Evolutionary conservation across 2,113 vertebrate genomes (phyloP).

Genomic region (Rhizomys pruinosus): DNA sequence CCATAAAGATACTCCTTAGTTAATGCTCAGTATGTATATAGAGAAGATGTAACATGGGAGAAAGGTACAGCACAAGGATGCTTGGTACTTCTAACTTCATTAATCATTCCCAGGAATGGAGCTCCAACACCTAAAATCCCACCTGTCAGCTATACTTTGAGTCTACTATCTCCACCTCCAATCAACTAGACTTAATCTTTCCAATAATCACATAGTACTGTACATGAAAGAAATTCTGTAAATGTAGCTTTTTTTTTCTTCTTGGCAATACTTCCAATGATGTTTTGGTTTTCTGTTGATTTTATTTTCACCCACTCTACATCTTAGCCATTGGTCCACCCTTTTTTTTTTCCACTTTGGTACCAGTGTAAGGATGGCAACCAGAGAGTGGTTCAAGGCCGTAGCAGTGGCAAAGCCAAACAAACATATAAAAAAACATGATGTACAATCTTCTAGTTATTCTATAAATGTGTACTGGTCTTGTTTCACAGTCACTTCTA

Average conservation of each 20-base stretch:
- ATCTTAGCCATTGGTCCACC: background rate
- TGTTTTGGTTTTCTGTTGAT: background rate
- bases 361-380: conserved; percentile 19
- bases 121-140: background rate
- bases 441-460: background rate
- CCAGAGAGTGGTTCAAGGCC: background rate
- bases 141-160: background rate
- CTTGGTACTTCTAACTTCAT: background rate
- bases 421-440: background rate
- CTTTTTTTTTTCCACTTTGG: background rate
- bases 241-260: conserved; percentile 15
- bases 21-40: background rate
- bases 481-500: conserved; percentile 43
- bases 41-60: background rate
- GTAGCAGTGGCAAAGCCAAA: conserved; percentile 4
- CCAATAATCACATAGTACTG: background rate
- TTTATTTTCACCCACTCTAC: background rate
- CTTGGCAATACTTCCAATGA: conserved; percentile 4
- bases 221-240: background rate
- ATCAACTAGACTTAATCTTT: conserved; percentile 17
- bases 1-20: conserved; percentile 18
- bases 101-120: background rate
- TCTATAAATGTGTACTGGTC: conserved; percentile 31
- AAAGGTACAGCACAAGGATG: background rate
- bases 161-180: conserved; percentile 32